phyloP scores from a whole-genome alignment of 2,888 invertebrate genomes.

The Apocheima hispidaria region DNA sequence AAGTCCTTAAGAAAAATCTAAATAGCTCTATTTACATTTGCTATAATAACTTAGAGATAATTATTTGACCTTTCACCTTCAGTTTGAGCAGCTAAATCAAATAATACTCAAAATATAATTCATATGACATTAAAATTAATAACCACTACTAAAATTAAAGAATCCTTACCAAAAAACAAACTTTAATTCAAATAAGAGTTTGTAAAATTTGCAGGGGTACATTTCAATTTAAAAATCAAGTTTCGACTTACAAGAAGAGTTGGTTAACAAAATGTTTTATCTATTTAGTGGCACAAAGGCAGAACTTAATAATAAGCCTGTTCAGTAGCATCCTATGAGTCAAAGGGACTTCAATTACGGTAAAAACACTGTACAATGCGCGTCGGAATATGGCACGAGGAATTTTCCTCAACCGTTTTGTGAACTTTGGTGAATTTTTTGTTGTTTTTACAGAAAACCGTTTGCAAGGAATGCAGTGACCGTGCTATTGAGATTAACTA shows the following conservation, averaged over 20 bases:
- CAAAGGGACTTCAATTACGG: slow-evolving; percentile 54
- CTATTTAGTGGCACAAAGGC: slow-evolving; percentile 29
- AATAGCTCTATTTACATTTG: too few species aligned
- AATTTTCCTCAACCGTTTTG: not conserved
- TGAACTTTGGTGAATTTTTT: not conserved
- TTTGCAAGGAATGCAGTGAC: not conserved
- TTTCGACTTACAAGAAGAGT: slow-evolving; percentile 36
- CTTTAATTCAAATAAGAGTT: not conserved
- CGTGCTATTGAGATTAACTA: too few species aligned
- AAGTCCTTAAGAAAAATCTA: too few species aligned
- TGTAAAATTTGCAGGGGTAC: slow-evolving; percentile 4
- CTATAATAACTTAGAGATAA: too few species aligned
- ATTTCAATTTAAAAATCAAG: slow-evolving; percentile 27
- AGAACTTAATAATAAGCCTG: slow-evolving; percentile 55
- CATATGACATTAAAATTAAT: too few species aligned
- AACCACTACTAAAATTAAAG: too few species aligned
- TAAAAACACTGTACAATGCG: slow-evolving; percentile 23
- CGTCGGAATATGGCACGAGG: slow-evolving; percentile 12
- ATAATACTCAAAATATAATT: too few species aligned
- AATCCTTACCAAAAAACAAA: too few species aligned
- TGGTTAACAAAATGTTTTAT: slow-evolving; percentile 21
- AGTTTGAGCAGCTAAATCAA: too few species aligned
- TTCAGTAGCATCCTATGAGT: slow-evolving; percentile 51
- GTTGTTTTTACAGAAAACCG: not conserved
- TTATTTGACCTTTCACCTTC: too few species aligned